Base-by-base conservation (phyloP, 2,113 vertebrate species). In the Ovis canadensis region DNA sequence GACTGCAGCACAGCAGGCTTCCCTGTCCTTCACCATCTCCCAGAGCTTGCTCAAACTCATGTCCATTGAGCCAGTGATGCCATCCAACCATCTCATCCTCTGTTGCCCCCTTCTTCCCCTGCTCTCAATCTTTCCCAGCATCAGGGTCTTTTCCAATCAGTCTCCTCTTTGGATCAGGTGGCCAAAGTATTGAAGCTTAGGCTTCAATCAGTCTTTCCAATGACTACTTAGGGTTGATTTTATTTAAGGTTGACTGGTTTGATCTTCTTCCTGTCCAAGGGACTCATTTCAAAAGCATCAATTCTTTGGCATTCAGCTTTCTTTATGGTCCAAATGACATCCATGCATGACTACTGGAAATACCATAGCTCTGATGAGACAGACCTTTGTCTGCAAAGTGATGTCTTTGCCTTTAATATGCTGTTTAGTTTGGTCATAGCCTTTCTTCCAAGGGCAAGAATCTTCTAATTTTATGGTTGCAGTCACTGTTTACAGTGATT, bases 11-110 rank as follows among this genome's bases (percentile, higher is more conserved):
- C 3, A 5, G 3, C n/a, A 43, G 71, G 71, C 71, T 43, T 77
- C 23, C 71, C 40, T 77, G 40, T 77, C 40, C 21, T 77, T 77
- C 71, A 77, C 12, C 7, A 43, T 77, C 40, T 77, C 23, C 71
- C 0, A 0, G 71, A 77, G 71, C 0, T 43, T 77, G 36, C 12
- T 77, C 71, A 27, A 43, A 77, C 40, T 77, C 40, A 27, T 43
- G 23, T 77, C 71, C 40, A 77, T 27, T 43, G 23, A 14, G 6
- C 15, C 12, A 27, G 36, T 77, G 23, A 43, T 77, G 23, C 12
- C 71, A 77, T 43, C 40, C 36, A 43, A 14, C 36, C 23, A 77
- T 77, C 23, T 77, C 71, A 77, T 77, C 36, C 36, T 43, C 71
- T 77, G 36, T 43, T 14, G 23, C 6, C 71, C 36, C 5, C 12